Percentiles rank a stretch among this genome's conserved stretches.
phyloP scores from a whole-genome alignment of 2,888 invertebrate species.

The Conistra vaccinii region DNA sequence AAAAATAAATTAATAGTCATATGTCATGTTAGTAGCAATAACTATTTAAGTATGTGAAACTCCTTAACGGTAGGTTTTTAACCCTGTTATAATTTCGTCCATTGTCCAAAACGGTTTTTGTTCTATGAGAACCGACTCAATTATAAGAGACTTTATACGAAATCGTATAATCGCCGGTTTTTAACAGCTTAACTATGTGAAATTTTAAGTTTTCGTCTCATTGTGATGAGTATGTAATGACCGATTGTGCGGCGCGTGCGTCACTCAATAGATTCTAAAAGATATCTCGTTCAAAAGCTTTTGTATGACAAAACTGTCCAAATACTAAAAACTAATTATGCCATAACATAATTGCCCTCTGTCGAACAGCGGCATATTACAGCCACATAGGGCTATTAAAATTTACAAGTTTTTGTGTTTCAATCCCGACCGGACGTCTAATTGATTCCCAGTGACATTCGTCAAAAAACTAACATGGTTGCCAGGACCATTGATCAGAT shows the following conservation, averaged over 20 bases:
- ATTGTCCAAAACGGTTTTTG: slow-evolving; percentile 88
- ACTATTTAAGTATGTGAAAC: slow-evolving; percentile 89
- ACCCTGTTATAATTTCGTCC: slow-evolving; percentile 88
- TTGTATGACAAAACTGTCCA: slow-evolving; percentile 61
- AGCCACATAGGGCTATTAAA: slow-evolving; percentile 74
- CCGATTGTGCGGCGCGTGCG: slow-evolving; percentile 57
- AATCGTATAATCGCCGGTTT: slow-evolving; percentile 89
- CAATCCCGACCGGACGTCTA: slow-evolving; percentile 80
- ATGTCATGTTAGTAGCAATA: slow-evolving; percentile 87
- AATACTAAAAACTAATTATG: slow-evolving; percentile 36
- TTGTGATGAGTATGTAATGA: slow-evolving; percentile 83
- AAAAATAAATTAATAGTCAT: slow-evolving; percentile 85
- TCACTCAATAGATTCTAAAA: slow-evolving; percentile 40
- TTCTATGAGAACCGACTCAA: slow-evolving; percentile 90
- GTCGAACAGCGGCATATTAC: slow-evolving; percentile 75
- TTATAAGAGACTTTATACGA: slow-evolving; percentile 83
- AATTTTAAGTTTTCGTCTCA: slow-evolving; percentile 84
- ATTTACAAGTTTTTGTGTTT: slow-evolving; percentile 76
- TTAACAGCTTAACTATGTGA: slow-evolving; percentile 90
- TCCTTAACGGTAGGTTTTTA: slow-evolving; percentile 82
- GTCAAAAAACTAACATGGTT: slow-evolving; percentile 80
- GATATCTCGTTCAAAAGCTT: slow-evolving; percentile 18
- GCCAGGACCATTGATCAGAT: slow-evolving; percentile 88
- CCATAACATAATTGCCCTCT: slow-evolving; percentile 62
- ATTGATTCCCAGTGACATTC: slow-evolving; percentile 83